These are phyloP conservation scores for Zaprionus ghesquierei DNA, from an alignment of 1,140 invertebrate species.

Conservation along the genomic window DNA sequence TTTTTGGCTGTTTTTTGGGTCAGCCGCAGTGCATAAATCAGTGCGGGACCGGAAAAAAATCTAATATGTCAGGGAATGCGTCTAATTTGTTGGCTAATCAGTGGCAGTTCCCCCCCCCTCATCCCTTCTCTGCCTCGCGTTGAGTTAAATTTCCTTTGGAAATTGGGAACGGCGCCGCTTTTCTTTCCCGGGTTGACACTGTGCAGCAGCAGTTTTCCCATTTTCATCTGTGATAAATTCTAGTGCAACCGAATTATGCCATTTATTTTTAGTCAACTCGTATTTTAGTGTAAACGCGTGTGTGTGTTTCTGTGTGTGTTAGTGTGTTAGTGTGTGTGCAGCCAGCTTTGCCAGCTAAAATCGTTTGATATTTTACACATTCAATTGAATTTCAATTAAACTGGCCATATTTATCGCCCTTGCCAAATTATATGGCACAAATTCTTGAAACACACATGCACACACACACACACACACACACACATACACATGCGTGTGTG, in stretches of 20 bases:
- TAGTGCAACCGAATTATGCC: constrained; percentile 64
- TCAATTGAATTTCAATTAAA: background rate
- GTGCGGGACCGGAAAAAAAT: constrained; percentile 20
- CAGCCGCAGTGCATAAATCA: constrained; percentile 70
- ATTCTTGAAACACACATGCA: background rate
- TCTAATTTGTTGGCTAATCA: constrained; percentile 79
- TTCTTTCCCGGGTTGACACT: constrained; percentile 24
- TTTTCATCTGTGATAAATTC: constrained; percentile 48
- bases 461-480: background rate
- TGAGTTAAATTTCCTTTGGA: constrained; percentile 42
- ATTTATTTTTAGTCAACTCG: constrained; percentile 61
- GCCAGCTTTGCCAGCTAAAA: background rate
- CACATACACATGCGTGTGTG: background rate
- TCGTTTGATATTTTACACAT: background rate
- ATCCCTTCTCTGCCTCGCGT: too few relatives aligned
- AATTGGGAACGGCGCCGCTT: constrained; percentile 64
- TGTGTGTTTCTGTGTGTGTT: background rate
- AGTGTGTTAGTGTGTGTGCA: background rate
- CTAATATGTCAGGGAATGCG: constrained; percentile 68
- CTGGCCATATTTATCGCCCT: background rate
- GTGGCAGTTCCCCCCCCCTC: background rate
- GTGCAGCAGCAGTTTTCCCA: background rate
- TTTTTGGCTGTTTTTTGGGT: constrained; percentile 55
- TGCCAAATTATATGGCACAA: background rate
- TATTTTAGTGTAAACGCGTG: background rate